Conservation (phyloP, 1,140 invertebrate species). For the Hyles euphorbiae region DNA sequence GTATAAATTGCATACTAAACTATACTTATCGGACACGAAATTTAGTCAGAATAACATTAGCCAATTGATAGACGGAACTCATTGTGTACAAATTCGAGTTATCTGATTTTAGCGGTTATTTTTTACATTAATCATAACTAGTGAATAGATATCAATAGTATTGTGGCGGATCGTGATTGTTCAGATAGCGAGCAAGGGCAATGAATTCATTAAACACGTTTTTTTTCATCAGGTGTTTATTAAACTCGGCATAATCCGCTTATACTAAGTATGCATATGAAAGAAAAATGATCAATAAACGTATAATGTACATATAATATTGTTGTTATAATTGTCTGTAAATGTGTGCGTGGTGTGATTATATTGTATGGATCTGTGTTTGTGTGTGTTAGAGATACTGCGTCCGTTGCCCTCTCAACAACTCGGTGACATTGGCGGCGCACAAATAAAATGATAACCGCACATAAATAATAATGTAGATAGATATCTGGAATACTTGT, state of each 20-base stretch:
- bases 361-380: constrained; percentile 12
- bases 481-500: constrained; percentile 36
- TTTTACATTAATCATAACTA: too few relatives aligned
- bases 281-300: constrained; percentile 26
- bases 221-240: constrained; percentile 48
- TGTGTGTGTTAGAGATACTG: constrained; percentile 50
- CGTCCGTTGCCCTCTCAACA: constrained; percentile 67
- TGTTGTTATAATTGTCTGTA: constrained; percentile 7
- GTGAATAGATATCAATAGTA: constrained; percentile 1
- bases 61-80: too few relatives aligned
- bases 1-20: too few relatives aligned
- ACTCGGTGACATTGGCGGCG: constrained; percentile 71
- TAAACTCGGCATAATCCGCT: constrained; percentile 38
- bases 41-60: too few relatives aligned
- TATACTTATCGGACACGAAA: too few relatives aligned
- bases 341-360: constrained; percentile 13
- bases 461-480: constrained; percentile 46
- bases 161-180: constrained; percentile 24
- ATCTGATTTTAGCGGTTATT: too few relatives aligned
- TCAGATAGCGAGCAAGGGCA: constrained; percentile 54
- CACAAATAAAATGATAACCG: constrained; percentile 66
- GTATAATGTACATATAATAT: constrained; percentile 4
- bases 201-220: constrained; percentile 59
- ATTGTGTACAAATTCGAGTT: too few relatives aligned
- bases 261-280: constrained; percentile 30